Percentiles rank a stretch among this genome's conserved stretches.
Evolutionary conservation across 2,888 invertebrate genomes (phyloP).

Genomic region (Ichneumon xanthorius): DNA sequence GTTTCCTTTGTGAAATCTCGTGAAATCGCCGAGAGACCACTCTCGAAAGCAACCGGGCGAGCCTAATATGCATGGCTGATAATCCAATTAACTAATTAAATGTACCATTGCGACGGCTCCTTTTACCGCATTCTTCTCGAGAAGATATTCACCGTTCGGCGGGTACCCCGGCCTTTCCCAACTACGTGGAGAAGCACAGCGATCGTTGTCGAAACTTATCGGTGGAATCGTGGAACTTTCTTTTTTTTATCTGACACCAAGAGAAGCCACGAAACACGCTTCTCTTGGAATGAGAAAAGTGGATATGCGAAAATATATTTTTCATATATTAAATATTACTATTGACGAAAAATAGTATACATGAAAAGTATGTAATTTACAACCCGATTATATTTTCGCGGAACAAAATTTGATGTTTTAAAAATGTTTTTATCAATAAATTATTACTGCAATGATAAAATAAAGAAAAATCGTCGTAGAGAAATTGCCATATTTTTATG

Average conservation of each 20-base stretch:
- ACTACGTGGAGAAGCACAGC: background rate
- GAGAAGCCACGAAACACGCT: background rate
- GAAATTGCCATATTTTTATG: constrained; percentile 66
- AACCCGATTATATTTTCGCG: too few species aligned
- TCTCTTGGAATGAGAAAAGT: background rate
- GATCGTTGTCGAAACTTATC: constrained; percentile 9
- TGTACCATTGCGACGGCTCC: constrained; percentile 1
- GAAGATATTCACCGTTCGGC: background rate
- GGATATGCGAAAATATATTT: background rate
- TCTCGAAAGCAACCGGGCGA: constrained; percentile 46
- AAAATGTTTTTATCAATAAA: too few species aligned
- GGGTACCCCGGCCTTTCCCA: background rate
- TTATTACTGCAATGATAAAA: background rate
- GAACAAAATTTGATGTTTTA: too few species aligned
- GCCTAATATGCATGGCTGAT: constrained; percentile 45
- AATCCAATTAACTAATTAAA: constrained; percentile 52
- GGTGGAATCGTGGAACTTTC: background rate
- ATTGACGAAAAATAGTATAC: too few species aligned
- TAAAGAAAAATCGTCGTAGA: constrained; percentile 35
- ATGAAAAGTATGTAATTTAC: too few species aligned
- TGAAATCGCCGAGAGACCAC: constrained; percentile 49
- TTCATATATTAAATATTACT: background rate
- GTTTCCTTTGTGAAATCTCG: constrained; percentile 62
- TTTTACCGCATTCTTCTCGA: constrained; percentile 9
- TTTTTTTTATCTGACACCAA: background rate